Evolutionary conservation across 2,113 vertebrate species (phyloP), one percentile per base, ranked within the genome.

Genomic region (Heterocephalus glaber): DNA sequence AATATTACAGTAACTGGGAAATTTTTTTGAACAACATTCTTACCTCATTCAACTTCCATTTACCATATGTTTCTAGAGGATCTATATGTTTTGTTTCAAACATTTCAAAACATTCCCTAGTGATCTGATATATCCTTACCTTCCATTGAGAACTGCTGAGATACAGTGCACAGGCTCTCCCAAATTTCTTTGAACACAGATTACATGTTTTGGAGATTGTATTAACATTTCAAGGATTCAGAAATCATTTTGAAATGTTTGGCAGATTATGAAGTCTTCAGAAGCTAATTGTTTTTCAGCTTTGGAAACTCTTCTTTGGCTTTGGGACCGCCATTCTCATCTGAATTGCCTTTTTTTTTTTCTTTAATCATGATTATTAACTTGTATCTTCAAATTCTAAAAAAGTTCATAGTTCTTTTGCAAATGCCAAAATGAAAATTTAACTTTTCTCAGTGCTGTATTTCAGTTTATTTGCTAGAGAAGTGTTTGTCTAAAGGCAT

Each of bases 321-420:
- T 90, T 97, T 90, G 89, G 30, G 88, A 89, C 81, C 22, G 86
- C 16, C 68, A 0, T 68, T 65, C 30, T 76, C 22, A 89, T 88
- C 68, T 89, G 79, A 14, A 22, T 82, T n/a, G 87, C 7, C 4
- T 41, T 22, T 11, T 74, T 60, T 44, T 74, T 4, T 54, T 76
- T 80, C 92, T 92, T 56, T 52, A 82, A 74, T 44, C 35, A 28
- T 84, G 47, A 85, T 85, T 87, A 49, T 92, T 96, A 86, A 90
- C 72, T 77, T 95, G 38, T 83, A 60, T 95, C 20, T 97, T 94
- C 33, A 94, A 30, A 94, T 35, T 83, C 82, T 92, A 16, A 56
- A 90, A 86, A 82, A 49, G 5, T 83, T 97, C 1, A 30, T 22
- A 76, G 41, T 76, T 76, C 41, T 12, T 76, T 47, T 11, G 72